Base-by-base conservation (phyloP, 2,797 vertebrate genomes). In the Phoeniculus purpureus region DNA sequence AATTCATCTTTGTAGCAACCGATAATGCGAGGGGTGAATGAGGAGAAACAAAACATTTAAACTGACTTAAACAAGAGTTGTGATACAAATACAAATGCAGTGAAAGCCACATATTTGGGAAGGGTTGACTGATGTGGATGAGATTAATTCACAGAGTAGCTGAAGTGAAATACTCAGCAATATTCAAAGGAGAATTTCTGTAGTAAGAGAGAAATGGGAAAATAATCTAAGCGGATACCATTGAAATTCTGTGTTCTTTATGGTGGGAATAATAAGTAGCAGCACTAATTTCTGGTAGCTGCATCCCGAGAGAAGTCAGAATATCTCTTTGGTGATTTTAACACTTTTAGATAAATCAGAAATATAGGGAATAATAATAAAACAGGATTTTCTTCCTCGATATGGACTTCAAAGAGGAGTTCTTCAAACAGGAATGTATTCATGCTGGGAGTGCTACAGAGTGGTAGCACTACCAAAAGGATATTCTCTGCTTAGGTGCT, bases 111-210 rank as follows among this genome's bases (percentile, higher is more conserved):
- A 23, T 64, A 81, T 81, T 78, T 72, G 83, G 15, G 48, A 72
- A 77, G 22, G 34, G 9, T 23, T 71, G 76, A 70, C 15, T 81
- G 74, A 83, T 70, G 74, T 48, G 82, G 37, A 71, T 90, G 58
- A 80, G 19, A 64, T 15, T 70, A 31, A 62, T 79, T 80, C 66
- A 72, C 47, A 73, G 45, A 91, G 31, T 32, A 22, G 9, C 4
- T 50, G 52, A 73, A 77, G 15, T 66, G 48, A 78, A 90, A 90
- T 85, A 90, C 81, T 85, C 73, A 81, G 31, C 48, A 81, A 70
- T 70, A 84, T 45, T 73, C 6, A 62, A 84, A 89, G 52, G 29
- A 75, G 72, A 22, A 4, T 59, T 90, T 58, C 51, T 81, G 27
- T n/a, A 54, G 23, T 29, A 72, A 81, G 32, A 47, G 29, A 71